Base-by-base conservation (phyloP, 1,140 invertebrate species). In the Zaprionus ghesquierei region DNA sequence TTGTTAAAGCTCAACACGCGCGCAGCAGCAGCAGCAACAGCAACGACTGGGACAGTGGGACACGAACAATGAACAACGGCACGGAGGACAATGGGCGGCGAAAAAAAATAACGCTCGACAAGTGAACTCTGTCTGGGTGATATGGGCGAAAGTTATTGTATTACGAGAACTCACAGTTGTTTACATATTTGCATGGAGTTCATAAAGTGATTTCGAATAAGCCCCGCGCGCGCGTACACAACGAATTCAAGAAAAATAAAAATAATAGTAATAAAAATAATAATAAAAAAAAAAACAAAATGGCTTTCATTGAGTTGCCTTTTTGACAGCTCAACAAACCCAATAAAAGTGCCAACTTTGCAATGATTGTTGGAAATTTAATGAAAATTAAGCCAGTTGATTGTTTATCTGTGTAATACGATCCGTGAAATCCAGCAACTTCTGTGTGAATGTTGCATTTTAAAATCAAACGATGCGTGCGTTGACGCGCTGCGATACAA, bases 321-420 rank as follows among this genome's bases (percentile, higher is more conserved):
- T 50, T 50, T 50, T 61, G 58, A 49, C 58, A 61, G 41, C 58
- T 61, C 58, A 33, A 61, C 58, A 61, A 61, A 61, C 27, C 12
- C 58, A 31, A 49, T 50, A 61, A 61, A 22, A 10, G 27, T 49
- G 58, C 27, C 41, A 46, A 29, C 56, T 13, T 27, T n/a, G 22
- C 41, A 46, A 46, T 46, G 25, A 59, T 59, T 60, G 18, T 60
- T 49, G 41, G 13, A 12, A 44, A 59, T 29, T 49, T 49, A 61
- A 49, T 50, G 27, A 61, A 29, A 50, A 33, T 9, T n/a, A 31
- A 50, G 5, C 27, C 41, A 46, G 15, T n/a, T 18, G 27, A 61
- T 49, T 9, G 29, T 59, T 49, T 29, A 29, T 55, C 22, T 54
- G 18, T 18, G 27, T 33, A 56, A 46, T 46, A 9, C 41, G 18